Evolutionary conservation across 2,113 vertebrate species (phyloP), one percentile per base, ranked within the genome.

Genomic region (Tetrax tetrax): DNA sequence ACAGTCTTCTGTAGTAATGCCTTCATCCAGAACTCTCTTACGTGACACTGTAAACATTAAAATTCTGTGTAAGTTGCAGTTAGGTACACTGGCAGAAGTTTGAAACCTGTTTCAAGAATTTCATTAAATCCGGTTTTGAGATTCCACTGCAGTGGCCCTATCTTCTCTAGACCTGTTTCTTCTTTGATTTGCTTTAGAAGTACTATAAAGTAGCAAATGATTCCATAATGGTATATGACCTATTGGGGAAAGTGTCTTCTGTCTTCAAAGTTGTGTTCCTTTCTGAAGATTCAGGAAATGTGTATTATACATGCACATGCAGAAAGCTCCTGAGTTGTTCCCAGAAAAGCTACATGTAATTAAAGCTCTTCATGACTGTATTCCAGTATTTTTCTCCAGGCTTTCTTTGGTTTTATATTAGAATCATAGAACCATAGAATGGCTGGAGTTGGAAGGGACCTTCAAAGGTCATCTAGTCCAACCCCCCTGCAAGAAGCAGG

Each of bases 281-380:
- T 60, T 66, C 29, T 68, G 41, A 91, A 77, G 8, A 28, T 19
- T 7, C 4, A 71, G 56, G 29, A 64, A 78, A 45, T 24, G 8
- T 6, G 4, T 0, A 0, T 63, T 70, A 33, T 2, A 5, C 14
- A 6, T 56, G 27, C 6, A 25, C 5, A 7, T 8, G 23, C 7
- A 19, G 37, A 61, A 83, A 66, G 8, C 10, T 90, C 8, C 28
- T 20, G 37, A 65, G 43, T 27, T 70, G 23, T 38, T 90, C 29
- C 25, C 16, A 56, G 47, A 54, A 59, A 37, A 86, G 22, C 35
- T 51, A 0, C 17, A 16, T 7, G 28, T 66, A 47, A 41, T 70
- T 77, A 72, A 87, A 85, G 25, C 6, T 82, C 33, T 47, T 69
- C 14, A 38, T 50, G 19, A 19, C 65, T 71, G 6, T 53, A 5